Evolutionary conservation across 1,140 invertebrate species (phyloP), one percentile per base, ranked within the genome.

Genomic region (Diuraphis noxia): DNA sequence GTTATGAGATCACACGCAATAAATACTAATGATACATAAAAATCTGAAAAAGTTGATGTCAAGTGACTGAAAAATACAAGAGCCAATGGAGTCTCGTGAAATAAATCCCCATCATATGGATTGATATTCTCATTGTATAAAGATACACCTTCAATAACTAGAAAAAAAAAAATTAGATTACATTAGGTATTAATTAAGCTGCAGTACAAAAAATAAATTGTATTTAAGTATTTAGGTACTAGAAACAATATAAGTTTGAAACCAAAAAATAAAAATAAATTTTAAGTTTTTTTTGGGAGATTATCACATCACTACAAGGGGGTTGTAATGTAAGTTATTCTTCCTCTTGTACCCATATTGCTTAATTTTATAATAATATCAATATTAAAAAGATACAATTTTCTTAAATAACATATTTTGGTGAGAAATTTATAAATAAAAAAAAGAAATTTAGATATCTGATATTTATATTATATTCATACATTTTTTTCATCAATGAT

Each of bases 71-170:
- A 97, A 91, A 95, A 93, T 49, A 96, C 93, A 4, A 98, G 94
- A 88, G 96, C 95, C 40, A 98, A 94, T 1, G 98, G 98, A 23
- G 96, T 97, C 94, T 98, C 98, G 94, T 99, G 98, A 92, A 99
- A 98, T 56, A 98, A 95, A 94, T 99, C 98, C 40, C 98, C 98
- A 92, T 95, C 95, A 93, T 99, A 99, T 1, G 98, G 98, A 93
- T 98, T 96, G 85, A 98, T 96, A 46, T 96, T 96, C 93, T 96
- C 95, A 91, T 96, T 95, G 91, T 96, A 95, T 84, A 99, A 94
- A 93, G 96, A 96, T 23, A 98, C 95, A 41, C 98, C 98, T 95
- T 99, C 98, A 92, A 96, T 95, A 93, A 98, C 96, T 97, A n/a
- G n/a, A 93, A 77, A 95, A 89, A 93, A 49, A 85, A 82, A 49